A percentile compares a stretch with the other conserved stretches of the same genome.
Evolutionary conservation across 1,140 invertebrate genomes (phyloP).

Genomic region (Sminthurides bifidus): DNA sequence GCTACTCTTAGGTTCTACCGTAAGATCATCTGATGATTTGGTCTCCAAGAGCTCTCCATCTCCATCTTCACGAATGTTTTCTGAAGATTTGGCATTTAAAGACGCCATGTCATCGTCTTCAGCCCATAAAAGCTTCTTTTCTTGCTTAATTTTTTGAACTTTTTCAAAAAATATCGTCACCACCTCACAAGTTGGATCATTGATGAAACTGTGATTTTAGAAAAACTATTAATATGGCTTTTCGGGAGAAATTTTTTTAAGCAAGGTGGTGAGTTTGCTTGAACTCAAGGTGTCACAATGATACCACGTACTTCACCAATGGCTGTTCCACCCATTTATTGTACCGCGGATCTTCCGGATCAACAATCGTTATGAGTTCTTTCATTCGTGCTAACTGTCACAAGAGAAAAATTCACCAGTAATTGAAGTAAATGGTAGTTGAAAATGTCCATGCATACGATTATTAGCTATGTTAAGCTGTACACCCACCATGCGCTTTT

Average conservation of each 20-base stretch:
- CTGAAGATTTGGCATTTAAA: no score
- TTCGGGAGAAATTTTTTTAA: neutral
- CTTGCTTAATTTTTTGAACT: slow-evolving; percentile 10
- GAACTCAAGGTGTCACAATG: neutral
- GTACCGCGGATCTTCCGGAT: slow-evolving; percentile 17
- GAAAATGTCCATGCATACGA: neutral
- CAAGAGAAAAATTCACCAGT: neutral
- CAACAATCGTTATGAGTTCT: slow-evolving; percentile 18
- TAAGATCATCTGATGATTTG: no score
- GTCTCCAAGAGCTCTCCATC: no score
- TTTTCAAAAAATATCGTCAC: slow-evolving; percentile 19
- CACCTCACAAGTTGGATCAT: slow-evolving; percentile 6
- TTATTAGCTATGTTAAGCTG: neutral
- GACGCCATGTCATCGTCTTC: slow-evolving; percentile 14
- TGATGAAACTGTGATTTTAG: slow-evolving; percentile 11
- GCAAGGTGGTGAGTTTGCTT: neutral
- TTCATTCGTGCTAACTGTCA: slow-evolving; percentile 16
- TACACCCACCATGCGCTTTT: slow-evolving; percentile 3
- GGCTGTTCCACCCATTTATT: slow-evolving; percentile 16
- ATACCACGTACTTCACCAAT: neutral
- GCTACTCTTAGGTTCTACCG: no score
- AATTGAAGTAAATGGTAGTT: neutral
- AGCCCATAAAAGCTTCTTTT: slow-evolving; percentile 20
- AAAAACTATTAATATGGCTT: neutral
- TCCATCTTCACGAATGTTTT: no score